Percentiles rank a stretch among this genome's conserved stretches.
Evolutionary conservation across 2,113 vertebrate genomes (phyloP).

Genomic region (Aphyosemion australe): DNA sequence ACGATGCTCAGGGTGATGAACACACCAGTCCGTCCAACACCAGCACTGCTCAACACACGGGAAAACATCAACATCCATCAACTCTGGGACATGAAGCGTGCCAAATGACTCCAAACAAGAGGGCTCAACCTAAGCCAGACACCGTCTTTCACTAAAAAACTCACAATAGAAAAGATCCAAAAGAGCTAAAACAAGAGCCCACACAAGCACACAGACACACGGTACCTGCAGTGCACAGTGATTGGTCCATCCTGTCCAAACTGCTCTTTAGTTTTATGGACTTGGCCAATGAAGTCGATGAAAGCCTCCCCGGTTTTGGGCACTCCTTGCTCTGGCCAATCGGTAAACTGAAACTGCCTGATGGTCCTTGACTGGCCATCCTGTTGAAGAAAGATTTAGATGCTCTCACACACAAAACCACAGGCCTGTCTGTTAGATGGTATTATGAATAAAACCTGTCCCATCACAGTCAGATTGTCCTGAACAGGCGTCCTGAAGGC

Average conservation of each 20-base stretch:
- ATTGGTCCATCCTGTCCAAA: conserved; percentile 98
- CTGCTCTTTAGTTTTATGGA: conserved; percentile 99
- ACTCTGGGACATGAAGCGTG: too few species aligned
- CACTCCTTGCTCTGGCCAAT: conserved; percentile 98
- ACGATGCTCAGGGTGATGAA: conserved; percentile 97
- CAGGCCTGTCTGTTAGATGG: not conserved
- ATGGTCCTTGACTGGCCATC: conserved; percentile 97
- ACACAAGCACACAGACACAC: not conserved
- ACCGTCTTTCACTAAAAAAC: not conserved
- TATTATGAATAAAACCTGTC: not conserved
- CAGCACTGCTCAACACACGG: conserved; percentile 80
- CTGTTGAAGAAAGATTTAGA: conserved; percentile 63
- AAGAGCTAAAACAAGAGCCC: not conserved
- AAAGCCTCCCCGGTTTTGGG: conserved; percentile 96
- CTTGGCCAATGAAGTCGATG: conserved; percentile 97
- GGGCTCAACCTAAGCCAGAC: not conserved
- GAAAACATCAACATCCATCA: not conserved
- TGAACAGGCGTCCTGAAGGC: not conserved
- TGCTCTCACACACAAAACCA: not conserved
- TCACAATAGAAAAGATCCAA: not conserved
- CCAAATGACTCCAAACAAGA: not conserved
- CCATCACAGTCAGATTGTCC: not conserved
- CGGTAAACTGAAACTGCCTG: conserved; percentile 98
- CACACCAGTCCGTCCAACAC: conserved; percentile 93
- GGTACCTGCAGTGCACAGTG: conserved; percentile 95